Evolutionary conservation across 1,140 invertebrate genomes (phyloP).

Genomic region (Drosophila trapezifrons): DNA sequence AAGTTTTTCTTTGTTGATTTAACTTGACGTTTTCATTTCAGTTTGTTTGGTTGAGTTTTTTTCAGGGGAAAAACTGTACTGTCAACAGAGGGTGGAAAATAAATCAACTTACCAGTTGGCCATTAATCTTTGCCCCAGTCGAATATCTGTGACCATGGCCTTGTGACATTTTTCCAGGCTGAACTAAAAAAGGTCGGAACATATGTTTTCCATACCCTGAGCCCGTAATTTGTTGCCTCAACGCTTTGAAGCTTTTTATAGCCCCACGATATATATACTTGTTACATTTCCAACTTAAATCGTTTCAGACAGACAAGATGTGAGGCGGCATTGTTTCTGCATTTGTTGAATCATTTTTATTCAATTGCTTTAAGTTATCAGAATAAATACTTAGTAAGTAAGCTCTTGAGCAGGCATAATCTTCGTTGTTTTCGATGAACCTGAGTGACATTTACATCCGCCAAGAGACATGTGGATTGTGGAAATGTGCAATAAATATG

Average conservation of each 20-base stretch:
- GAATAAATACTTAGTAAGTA: conserved; percentile 78
- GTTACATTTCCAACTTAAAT: conserved; percentile 3
- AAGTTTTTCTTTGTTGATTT: neutral
- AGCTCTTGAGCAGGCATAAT: conserved; percentile 72
- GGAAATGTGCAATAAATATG: conserved; percentile 76
- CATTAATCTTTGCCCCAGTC: conserved; percentile 16
- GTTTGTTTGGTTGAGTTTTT: neutral
- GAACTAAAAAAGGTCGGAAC: conserved; percentile 7
- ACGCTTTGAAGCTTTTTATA: conserved; percentile 29
- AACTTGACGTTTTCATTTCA: neutral
- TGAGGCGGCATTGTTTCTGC: conserved; percentile 20
- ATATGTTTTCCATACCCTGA: conserved; percentile 8
- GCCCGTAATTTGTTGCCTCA: neutral
- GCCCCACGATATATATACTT: neutral
- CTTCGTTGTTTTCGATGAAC: conserved; percentile 58
- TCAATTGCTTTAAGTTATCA: conserved; percentile 78
- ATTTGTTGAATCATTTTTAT: conserved; percentile 80
- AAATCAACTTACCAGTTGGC: conserved; percentile 9
- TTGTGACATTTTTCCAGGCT: neutral
- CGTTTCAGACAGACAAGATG: neutral
- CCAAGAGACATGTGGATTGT: conserved; percentile 54
- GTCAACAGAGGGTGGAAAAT: conserved; percentile 14
- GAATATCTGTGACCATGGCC: neutral
- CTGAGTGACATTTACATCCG: conserved; percentile 68
- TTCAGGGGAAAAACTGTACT: neutral